Evolutionary conservation across 30 jellyfish, hydroid and myxozoan species (phyloP).

Genomic region (Hydractinia echinata): DNA sequence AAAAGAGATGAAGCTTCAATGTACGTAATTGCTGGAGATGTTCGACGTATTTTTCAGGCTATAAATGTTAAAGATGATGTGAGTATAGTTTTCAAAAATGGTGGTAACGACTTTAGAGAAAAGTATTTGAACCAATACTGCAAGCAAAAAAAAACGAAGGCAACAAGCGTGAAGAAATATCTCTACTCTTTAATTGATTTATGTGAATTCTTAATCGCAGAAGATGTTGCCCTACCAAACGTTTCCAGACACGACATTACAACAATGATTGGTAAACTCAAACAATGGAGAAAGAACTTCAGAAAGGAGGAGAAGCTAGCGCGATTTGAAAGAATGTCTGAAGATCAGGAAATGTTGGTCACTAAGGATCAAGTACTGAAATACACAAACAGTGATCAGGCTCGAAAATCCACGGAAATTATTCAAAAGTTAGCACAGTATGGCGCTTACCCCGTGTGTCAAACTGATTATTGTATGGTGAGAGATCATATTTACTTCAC

Average conservation of each 20-base stretch:
- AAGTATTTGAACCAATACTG: background rate
- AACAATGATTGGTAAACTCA: background rate
- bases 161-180: conserved; percentile 17
- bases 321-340: background rate
- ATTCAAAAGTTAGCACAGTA: no score
- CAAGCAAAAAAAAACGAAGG: background rate
- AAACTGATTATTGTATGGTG: background rate
- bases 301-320: background rate
- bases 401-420: no score
- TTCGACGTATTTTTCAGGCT: background rate
- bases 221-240: background rate
- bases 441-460: background rate
- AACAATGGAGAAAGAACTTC: conserved; percentile 17
- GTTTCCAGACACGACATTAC: background rate
- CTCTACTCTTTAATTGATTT: conserved; percentile 6
- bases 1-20: background rate
- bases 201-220: conserved; percentile 1
- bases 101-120: conserved; percentile 5
- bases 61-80: conserved; percentile 1
- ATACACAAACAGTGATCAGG: background rate
- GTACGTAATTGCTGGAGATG: conserved; percentile 13
- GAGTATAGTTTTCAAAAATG: background rate
- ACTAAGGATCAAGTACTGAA: background rate
- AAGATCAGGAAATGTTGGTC: conserved; percentile 11
- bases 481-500: background rate